Percentiles rank a stretch among this genome's conserved stretches.
phyloP scores from a whole-genome alignment of 2,888 invertebrate genomes.

The Noctua fimbriata region DNA sequence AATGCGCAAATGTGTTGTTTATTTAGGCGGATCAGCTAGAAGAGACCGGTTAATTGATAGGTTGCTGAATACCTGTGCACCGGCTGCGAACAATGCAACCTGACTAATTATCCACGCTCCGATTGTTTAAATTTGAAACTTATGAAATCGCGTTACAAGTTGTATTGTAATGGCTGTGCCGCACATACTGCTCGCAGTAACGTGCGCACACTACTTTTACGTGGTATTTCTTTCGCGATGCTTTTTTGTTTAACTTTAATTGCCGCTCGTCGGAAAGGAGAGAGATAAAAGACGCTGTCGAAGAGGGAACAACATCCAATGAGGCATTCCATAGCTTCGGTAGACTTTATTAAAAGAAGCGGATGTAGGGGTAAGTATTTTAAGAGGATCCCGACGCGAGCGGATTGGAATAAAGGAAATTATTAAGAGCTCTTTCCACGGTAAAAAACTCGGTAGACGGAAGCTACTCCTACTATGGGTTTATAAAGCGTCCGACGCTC shows the following conservation, averaged over 20 bases:
- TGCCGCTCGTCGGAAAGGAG: slow-evolving; percentile 83
- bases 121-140: slow-evolving; percentile 88
- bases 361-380: slow-evolving; percentile 90
- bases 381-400: slow-evolving; percentile 88
- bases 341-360: slow-evolving; percentile 89
- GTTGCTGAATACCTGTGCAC: slow-evolving; percentile 87
- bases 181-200: slow-evolving; percentile 66
- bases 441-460: slow-evolving; percentile 85
- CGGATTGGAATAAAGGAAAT: slow-evolving; percentile 89
- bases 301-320: slow-evolving; percentile 82
- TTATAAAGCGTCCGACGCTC: slow-evolving; percentile 75
- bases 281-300: slow-evolving; percentile 85
- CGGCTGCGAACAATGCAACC: slow-evolving; percentile 86
- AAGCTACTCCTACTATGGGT: slow-evolving; percentile 83
- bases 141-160: slow-evolving; percentile 84
- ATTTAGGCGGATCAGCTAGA: slow-evolving; percentile 85
- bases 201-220: slow-evolving; percentile 79
- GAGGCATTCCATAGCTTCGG: slow-evolving; percentile 87
- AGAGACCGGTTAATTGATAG: slow-evolving; percentile 83
- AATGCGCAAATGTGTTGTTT: slow-evolving; percentile 77
- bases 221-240: slow-evolving; percentile 84
- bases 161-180: slow-evolving; percentile 79
- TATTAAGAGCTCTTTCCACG: slow-evolving; percentile 86
- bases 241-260: slow-evolving; percentile 85
- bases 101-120: slow-evolving; percentile 86